Base-by-base conservation (phyloP, 2,888 invertebrate genomes). In the Automeris io region DNA sequence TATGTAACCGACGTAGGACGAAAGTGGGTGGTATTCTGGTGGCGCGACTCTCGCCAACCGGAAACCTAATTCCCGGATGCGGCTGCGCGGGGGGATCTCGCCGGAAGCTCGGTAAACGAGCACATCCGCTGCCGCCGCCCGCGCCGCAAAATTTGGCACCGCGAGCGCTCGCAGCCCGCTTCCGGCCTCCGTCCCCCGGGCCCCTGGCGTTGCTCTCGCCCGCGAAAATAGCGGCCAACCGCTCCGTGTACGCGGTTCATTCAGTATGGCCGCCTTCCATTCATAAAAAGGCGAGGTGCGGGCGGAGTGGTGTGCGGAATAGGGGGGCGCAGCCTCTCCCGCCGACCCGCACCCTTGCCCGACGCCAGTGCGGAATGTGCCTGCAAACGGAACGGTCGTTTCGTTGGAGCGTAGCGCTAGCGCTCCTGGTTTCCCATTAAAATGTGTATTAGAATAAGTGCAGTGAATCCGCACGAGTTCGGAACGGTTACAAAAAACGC, bases 201-300 rank as follows among this genome's bases (percentile, higher is more conserved):
- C 74, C 75, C 71, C 77, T 66, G 65, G 57, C 74, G 69, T 65
- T 77, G 72, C 64, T 73, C 68, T 76, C 72, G 76, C 79, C 75
- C 81, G 85, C 83, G 72, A 79, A 82, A 83, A 83, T 85, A 85
- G 85, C 83, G 82, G 78, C 85, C 81, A 81, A 82, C 83, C 80
- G 85, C 85, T 83, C 83, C 70, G 86, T 87, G 87, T 87, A 87
- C 87, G 87, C 89, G 88, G 87, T 90, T 90, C 90, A 90, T 90
- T 90, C 90, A 90, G 90, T 85, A 90, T 90, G 90, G 90, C 90
- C 88, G 90, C 89, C 89, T 88, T 88, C 89, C 90, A 90, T 90
- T 90, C 90, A 90, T 90, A 90, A 90, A 90, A 90, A 90, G 89
- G 89, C 87, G 81, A 77, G 77, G 83, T 72, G 77, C 72, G 70